Evolutionary conservation across 2,797 vertebrate species (phyloP).

Genomic region (Tokudaia muenninki): DNA sequence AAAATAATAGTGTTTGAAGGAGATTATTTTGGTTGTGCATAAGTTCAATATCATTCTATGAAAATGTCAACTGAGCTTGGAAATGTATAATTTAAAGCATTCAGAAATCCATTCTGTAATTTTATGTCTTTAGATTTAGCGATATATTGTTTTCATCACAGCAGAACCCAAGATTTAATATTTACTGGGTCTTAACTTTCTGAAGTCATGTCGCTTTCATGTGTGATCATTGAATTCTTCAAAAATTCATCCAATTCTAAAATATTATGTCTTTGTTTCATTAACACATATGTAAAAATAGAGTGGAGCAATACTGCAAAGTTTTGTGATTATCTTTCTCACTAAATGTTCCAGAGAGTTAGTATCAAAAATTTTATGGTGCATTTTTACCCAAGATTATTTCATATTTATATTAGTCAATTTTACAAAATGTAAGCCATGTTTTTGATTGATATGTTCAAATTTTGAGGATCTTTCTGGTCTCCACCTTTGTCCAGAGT

Average conservation of each 20-base stretch:
- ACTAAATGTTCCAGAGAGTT: neutral
- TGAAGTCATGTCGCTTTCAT: neutral
- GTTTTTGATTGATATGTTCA: neutral
- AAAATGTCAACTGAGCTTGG: neutral
- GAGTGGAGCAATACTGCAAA: neutral
- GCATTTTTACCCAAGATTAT: neutral
- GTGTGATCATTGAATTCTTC: neutral
- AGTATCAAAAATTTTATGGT: neutral
- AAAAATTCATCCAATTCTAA: neutral
- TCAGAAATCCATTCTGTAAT: neutral
- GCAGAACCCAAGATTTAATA: neutral
- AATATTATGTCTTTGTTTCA: neutral
- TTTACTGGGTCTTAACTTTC: neutral
- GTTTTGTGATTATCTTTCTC: neutral
- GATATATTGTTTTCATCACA: neutral
- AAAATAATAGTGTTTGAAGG: neutral
- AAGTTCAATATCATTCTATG: neutral
- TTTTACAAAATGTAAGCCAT: constrained; percentile 34
- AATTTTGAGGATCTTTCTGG: neutral
- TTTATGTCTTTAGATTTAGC: neutral
- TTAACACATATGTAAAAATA: neutral
- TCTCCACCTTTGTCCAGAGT: too few species aligned
- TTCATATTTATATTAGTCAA: neutral
- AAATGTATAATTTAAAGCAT: neutral
- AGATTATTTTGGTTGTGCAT: neutral